Base-by-base conservation (phyloP, 2,888 invertebrate genomes). In the Mamestra brassicae region DNA sequence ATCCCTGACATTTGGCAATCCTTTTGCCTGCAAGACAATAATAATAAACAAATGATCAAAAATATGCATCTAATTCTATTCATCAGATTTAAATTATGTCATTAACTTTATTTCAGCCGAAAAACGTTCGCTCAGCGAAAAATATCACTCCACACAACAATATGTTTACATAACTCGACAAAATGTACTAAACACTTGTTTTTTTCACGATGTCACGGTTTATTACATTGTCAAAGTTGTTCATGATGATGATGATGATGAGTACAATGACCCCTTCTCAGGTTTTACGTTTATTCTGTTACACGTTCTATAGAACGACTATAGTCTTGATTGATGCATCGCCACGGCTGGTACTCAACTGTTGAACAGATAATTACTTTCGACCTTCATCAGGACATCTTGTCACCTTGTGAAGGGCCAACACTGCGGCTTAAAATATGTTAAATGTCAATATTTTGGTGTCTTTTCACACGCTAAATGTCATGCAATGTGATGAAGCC, bases 1-100 rank as follows among this genome's bases (percentile, higher is more conserved):
- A 62, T n/a, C 82, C 85, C 60, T 85, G 82, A 73, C 82, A 83
- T 85, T 77, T 85, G 26, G 0, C 54, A 47, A 57, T 26, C 26
- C 26, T 26, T 26, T 26, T 26, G 26, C 26, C 26, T 26, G 26
- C 26, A 26, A 38, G 13, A 17, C 54, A 42, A 36, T 52, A 34
- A 74, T n/a, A 55, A 13, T 42, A 63, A 42, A 70, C 15, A 36
- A 45, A 38, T 45, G 4, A 72, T n/a, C 34, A 52, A 11, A 52
- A 13, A 2, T 36, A 38, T 1, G 2, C 38, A 52, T 8, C 11
- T 11, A 45, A 71, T 71, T 77, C 10, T 3, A 58, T 45, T 11
- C 7, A 50, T 42, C n/a, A 3, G 3, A 45, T 79, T 45, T 5
- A 52, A 63, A 73, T 38, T 2, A 36, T 66, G 45, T 13, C 17